Evolutionary conservation across 2,113 vertebrate genomes (phyloP), one percentile per base, ranked within the genome.

Genomic region (Pluvianellus socialis): DNA sequence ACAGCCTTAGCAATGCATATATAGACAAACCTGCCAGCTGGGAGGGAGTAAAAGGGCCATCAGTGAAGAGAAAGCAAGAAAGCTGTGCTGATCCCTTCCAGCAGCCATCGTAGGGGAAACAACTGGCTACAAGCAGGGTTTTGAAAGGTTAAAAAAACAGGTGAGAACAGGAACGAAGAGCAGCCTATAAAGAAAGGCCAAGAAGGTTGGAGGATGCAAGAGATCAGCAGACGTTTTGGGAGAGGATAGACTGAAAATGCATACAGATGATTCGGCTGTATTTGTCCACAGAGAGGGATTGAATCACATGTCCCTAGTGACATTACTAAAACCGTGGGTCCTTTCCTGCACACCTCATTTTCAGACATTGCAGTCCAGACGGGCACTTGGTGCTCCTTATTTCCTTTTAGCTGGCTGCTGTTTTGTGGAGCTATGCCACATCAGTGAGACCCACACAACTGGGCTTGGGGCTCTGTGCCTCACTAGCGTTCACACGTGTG

Each of bases 401-500:
- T 92, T 65, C 38, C 45, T 66, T 73, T 49, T 16, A 76, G 7
- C 63, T 85, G 75, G 44, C 44, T 75, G 71, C 40, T 65, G 22
- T 59, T 88, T 42, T 32, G 59, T 56, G 26, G 33, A 76, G 19
- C 32, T 80, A 2, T 6, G 5, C 10, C 45, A 52, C 45, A 38
- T 53, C 49, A 53, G 33, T 15, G 66, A 86, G 20, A 86, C 21
- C 21, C 49, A 45, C 24, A 9, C 32, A n/a, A 6, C 38, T 14
- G 32, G n/a, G 12, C 12, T 3, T 16, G 9, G 23, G 42, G 20
- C 32, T 67, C 32, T 5, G 7, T 55, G 44, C 33, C 35, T 63
- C 0, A 0, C 40, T 67, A 14, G 26, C 47, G 75, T 32, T 79
- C 0, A 0, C 23, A 8, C 0, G 6, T 44, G 49, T 18, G 53